Conservation (phyloP, 2,888 invertebrate species). For the Selenia dentaria region DNA sequence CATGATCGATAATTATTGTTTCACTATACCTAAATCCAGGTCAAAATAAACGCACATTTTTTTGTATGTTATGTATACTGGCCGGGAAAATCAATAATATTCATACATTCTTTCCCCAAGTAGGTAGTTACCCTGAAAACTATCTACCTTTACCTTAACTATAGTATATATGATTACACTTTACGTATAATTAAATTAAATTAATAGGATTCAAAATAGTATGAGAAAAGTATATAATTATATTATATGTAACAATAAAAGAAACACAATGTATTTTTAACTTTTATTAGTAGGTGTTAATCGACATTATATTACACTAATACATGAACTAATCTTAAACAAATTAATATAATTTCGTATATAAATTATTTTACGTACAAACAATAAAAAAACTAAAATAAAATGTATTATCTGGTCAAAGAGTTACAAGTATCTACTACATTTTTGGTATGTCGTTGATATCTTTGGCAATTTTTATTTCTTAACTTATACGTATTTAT, state of each 20-base stretch:
- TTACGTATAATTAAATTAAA: no score
- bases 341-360: conserved; percentile 50
- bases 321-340: conserved; percentile 53
- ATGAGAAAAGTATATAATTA: background rate
- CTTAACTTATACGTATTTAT: conserved; percentile 11
- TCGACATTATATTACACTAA: conserved; percentile 63
- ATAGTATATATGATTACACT: no score
- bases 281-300: conserved; percentile 51
- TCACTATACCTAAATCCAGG: no score
- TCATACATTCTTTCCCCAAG: no score
- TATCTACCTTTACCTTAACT: no score
- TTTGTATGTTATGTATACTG: no score
- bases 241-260: conserved; percentile 5
- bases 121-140: no score
- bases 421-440: background rate
- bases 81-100: no score
- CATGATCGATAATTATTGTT: no score
- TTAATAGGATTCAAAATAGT: no score
- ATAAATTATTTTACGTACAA: conserved; percentile 55
- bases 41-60: no score
- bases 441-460: conserved; percentile 6
- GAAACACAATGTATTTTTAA: conserved; percentile 15
- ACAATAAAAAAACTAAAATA: conserved; percentile 13
- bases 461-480: conserved; percentile 20
- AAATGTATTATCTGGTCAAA: background rate